Conservation (phyloP, 2,797 vertebrate genomes). For the Protonibea diacanthus region DNA sequence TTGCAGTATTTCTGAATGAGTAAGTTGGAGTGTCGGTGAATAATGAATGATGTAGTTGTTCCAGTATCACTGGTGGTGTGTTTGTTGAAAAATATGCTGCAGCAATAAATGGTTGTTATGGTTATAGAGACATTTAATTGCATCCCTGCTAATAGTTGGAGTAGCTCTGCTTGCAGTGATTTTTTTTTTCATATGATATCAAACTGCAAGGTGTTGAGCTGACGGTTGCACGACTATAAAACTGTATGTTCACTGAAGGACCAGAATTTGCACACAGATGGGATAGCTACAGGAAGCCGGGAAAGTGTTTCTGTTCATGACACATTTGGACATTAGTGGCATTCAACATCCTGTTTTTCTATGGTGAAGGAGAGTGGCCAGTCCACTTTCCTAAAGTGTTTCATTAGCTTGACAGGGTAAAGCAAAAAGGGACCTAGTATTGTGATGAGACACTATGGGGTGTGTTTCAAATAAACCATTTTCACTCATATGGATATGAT, state of each 20-base stretch:
- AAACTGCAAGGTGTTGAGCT: constrained; percentile 21
- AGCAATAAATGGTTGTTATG: constrained; percentile 9
- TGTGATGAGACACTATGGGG: background rate
- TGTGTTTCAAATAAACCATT: constrained; percentile 1
- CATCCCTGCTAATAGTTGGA: background rate
- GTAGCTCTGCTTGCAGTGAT: background rate
- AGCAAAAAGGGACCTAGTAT: background rate
- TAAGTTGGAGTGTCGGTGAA: background rate
- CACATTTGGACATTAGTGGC: constrained; percentile 49
- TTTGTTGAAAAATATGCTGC: background rate
- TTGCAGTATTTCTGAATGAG: background rate
- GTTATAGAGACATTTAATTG: background rate
- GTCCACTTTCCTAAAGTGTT: constrained; percentile 33
- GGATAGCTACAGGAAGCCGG: constrained; percentile 42
- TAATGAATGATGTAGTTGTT: background rate
- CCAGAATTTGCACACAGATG: constrained; percentile 38
- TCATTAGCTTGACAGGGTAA: background rate
- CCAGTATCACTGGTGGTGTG: background rate
- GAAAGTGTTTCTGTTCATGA: constrained; percentile 33
- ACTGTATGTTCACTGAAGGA: constrained; percentile 2
- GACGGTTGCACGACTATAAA: background rate
- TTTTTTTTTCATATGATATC: constrained; percentile 6
- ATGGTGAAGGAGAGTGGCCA: constrained; percentile 6
- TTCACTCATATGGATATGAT: background rate
- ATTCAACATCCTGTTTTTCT: constrained; percentile 36